Evolutionary conservation across 2,888 invertebrate genomes (phyloP).

Genomic region (Macaria notata): DNA sequence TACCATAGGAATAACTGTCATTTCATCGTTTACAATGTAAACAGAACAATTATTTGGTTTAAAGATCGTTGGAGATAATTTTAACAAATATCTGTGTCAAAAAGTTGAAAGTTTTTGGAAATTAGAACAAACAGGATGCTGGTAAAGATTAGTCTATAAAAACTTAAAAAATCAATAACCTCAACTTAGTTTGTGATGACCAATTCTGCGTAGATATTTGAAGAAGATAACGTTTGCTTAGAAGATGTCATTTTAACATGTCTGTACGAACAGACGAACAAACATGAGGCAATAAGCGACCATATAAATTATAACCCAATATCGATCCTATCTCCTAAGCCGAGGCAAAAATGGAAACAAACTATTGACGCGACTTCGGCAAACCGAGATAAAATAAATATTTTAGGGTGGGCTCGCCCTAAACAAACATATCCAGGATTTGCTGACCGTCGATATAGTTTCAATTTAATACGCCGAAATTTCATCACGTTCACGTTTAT

Average conservation of each 20-base stretch:
- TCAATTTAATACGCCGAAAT: constrained; percentile 80
- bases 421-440: constrained; percentile 79
- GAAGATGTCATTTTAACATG: constrained; percentile 75
- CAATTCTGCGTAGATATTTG: constrained; percentile 76
- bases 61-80: no score
- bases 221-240: constrained; percentile 69
- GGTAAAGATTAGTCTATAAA: constrained; percentile 39
- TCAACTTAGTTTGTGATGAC: constrained; percentile 42
- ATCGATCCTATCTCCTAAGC: constrained; percentile 72
- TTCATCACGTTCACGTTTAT: constrained; percentile 59
- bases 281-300: constrained; percentile 63
- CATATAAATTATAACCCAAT: constrained; percentile 74
- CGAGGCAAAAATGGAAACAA: constrained; percentile 74
- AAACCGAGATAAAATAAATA: constrained; percentile 82
- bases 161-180: constrained; percentile 64
- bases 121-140: constrained; percentile 60
- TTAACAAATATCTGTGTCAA: no score
- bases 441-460: constrained; percentile 81
- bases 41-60: no score
- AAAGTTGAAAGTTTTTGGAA: no score
- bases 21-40: no score
- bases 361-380: constrained; percentile 80
- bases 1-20: neutral
- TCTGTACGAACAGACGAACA: constrained; percentile 57
- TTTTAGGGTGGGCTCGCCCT: constrained; percentile 81